A percentile compares a stretch with the other conserved stretches of the same genome.
Evolutionary conservation across 2,113 vertebrate species (phyloP).

Genomic region (Brachionichthys hirsutus): DNA sequence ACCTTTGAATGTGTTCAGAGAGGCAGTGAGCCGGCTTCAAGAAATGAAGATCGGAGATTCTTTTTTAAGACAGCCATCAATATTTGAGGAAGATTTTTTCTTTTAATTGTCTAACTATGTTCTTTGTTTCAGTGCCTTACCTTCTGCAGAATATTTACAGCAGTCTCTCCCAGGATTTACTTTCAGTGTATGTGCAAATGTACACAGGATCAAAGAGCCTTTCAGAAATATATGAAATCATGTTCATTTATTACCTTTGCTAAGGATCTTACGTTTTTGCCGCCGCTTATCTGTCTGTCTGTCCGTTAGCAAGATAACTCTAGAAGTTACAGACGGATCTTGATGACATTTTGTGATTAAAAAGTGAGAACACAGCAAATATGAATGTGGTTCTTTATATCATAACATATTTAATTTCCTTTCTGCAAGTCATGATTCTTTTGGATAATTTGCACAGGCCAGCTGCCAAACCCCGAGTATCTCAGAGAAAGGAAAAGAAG

Average conservation of each 20-base stretch:
- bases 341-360: background rate
- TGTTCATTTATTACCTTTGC: slow-evolving; percentile 30
- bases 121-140: slow-evolving; percentile 19
- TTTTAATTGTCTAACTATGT: slow-evolving; percentile 23
- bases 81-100: slow-evolving; percentile 10
- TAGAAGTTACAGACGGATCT: no score
- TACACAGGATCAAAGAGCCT: slow-evolving; percentile 17
- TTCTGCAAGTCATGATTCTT: slow-evolving; percentile 13
- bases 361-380: slow-evolving; percentile 6
- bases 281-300: no score
- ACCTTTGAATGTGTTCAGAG: slow-evolving; percentile 38
- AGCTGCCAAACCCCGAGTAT: slow-evolving; percentile 14
- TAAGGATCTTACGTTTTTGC: no score
- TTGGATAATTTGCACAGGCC: background rate
- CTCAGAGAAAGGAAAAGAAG: background rate
- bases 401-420: background rate
- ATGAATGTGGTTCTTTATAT: slow-evolving; percentile 6
- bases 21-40: slow-evolving; percentile 26
- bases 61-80: slow-evolving; percentile 27
- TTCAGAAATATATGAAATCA: slow-evolving; percentile 33
- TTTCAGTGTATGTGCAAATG: slow-evolving; percentile 29
- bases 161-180: slow-evolving; percentile 34
- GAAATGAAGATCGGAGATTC: slow-evolving; percentile 18
- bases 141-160: slow-evolving; percentile 20
- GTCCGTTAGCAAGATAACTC: no score